Base-by-base conservation (phyloP, 92 coral and sea anemone species). In the Parazoanthus swiftii region DNA sequence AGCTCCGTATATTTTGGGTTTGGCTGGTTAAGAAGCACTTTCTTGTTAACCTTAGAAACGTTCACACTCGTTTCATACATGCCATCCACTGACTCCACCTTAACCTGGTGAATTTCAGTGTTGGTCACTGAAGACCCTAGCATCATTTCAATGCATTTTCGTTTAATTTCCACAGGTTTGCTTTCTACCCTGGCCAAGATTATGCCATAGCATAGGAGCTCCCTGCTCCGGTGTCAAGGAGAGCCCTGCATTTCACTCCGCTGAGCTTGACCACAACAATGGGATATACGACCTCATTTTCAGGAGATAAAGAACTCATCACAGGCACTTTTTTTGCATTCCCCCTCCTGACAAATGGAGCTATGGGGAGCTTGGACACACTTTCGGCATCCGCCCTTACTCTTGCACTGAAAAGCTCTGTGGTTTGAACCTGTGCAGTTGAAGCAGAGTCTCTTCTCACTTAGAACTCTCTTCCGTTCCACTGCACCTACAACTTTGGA, bases 391-490 rank as follows among this genome's bases (percentile, higher is more conserved):
- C n/a, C n/a, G n/a, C n/a, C n/a, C 88, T 88, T 91, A 67, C 91
- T 91, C 70, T 85, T 82, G 81, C 95, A n/a, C n/a, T n/a, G n/a
- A n/a, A n/a, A n/a, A n/a, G n/a, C n/a, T 91, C 63, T 89, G 89
- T 23, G 91, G 38, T 79, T 91, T 7, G 91, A 75, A 1, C 89
- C 89, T 48, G 92, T 89, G 85, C 93, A 91, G 88, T 93, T 93
- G 35, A 93, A 93, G 80, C 94, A 94, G 43, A 93, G 77, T 85
- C 68, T 74, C 46, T 88, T 83, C 70, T 85, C 89, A 33, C 88
- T 84, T 14, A 91, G 68, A 29, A 93, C 89, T 86, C 88, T 88
- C 81, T 89, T 90, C 44, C 92, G 77, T 59, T 91, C 93, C 74
- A 85, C 23, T 67, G 56, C 86, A n/a, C n/a, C n/a, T n/a, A n/a